Percentiles rank a stretch among this genome's conserved stretches.
These are phyloP conservation scores for Aphis craccivora DNA, from an alignment of 1,140 invertebrate species.

Conservation along the genomic window DNA sequence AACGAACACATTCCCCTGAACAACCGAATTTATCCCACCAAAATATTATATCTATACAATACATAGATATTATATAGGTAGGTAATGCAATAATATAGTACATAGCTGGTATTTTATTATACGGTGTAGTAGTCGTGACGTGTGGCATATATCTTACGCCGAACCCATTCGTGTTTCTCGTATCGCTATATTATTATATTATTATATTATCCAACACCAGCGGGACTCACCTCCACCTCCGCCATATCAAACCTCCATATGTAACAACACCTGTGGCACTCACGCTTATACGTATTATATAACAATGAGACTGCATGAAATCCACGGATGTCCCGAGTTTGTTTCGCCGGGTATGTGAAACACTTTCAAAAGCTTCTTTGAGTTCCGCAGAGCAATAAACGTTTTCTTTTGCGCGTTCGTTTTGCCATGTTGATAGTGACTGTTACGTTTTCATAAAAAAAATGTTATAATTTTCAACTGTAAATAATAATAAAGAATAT, in stretches of 20 bases:
- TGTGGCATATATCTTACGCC: not conserved
- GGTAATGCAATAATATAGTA: not conserved
- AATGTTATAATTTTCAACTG: not conserved
- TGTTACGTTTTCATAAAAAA: not conserved
- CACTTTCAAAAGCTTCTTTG: not conserved
- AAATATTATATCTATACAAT: not conserved
- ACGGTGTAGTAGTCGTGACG: not conserved
- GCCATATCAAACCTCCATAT: not conserved
- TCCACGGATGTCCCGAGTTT: not conserved
- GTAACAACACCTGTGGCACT: slow-evolving; percentile 10
- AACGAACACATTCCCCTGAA: not conserved
- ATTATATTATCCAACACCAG: slow-evolving; percentile 1
- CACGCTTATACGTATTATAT: not conserved
- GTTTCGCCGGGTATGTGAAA: not conserved
- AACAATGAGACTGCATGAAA: not conserved
- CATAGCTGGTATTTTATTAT: not conserved
- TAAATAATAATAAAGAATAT: not conserved
- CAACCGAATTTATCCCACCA: not conserved
- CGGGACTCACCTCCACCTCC: too few species aligned
- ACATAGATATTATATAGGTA: not conserved
- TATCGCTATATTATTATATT: slow-evolving; percentile 20
- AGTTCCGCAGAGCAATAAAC: not conserved
- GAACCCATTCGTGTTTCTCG: not conserved
- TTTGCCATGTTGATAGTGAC: not conserved
- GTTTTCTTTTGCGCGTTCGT: not conserved